Evolutionary conservation across 2,113 vertebrate genomes (phyloP).

Genomic region (Lepisosteus osseus): DNA sequence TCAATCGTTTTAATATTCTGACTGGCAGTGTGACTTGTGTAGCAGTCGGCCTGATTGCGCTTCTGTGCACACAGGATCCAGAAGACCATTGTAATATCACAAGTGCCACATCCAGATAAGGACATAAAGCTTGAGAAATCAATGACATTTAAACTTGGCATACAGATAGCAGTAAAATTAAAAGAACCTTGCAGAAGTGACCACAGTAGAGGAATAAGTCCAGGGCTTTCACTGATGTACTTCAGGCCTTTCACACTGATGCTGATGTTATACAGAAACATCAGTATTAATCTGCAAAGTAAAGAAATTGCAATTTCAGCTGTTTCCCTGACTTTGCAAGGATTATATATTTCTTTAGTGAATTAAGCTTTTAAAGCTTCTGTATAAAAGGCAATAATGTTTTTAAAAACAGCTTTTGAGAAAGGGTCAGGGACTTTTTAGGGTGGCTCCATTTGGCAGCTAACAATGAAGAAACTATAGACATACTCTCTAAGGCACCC

Average conservation of each 20-base stretch:
- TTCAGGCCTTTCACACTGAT: slow-evolving; percentile 84
- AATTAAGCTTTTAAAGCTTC: too few species aligned
- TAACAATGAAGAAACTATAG: too few species aligned
- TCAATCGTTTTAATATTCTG: slow-evolving; percentile 21
- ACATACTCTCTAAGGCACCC: too few species aligned
- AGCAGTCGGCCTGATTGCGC: background rate
- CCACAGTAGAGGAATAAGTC: slow-evolving; percentile 75
- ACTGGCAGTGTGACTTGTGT: slow-evolving; percentile 1
- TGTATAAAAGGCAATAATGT: too few species aligned
- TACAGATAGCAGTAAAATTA: too few species aligned
- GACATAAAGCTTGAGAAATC: background rate
- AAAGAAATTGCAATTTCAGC: background rate
- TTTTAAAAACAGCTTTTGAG: too few species aligned
- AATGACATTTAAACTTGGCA: too few species aligned
- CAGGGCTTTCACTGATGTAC: slow-evolving; percentile 75
- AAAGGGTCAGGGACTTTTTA: too few species aligned
- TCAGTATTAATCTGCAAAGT: slow-evolving; percentile 81
- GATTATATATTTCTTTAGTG: too few species aligned
- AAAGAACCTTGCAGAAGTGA: slow-evolving; percentile 80
- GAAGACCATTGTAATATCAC: slow-evolving; percentile 1
- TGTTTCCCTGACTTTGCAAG: too few species aligned
- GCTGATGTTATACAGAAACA: slow-evolving; percentile 90
- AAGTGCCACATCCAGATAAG: slow-evolving; percentile 3
- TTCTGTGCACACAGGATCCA: slow-evolving; percentile 24
- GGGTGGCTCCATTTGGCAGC: too few species aligned